Evolutionary conservation across 2,797 vertebrate genomes (phyloP).

Genomic region (Sebastes alutus): DNA sequence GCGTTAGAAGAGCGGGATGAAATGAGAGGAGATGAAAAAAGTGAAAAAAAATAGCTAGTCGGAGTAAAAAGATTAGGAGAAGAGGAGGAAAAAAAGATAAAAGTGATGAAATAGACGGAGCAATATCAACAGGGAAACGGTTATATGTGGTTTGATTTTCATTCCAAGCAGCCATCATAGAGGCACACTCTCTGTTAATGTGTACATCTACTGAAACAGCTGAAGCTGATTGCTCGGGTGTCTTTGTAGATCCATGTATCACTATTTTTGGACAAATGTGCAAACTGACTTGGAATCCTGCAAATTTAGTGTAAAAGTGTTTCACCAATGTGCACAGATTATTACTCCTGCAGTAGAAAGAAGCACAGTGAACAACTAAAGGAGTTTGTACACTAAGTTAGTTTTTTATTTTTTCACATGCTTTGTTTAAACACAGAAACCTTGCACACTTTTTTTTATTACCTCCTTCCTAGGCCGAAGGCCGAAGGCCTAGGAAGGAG

Average conservation of each 20-base stretch:
- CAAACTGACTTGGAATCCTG: neutral
- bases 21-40: conserved; percentile 6
- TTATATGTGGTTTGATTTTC: neutral
- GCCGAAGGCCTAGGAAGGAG: too few species aligned
- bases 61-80: neutral
- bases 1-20: neutral
- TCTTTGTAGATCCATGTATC: neutral
- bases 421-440: neutral
- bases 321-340: neutral
- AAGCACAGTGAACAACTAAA: neutral
- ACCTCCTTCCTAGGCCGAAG: too few species aligned
- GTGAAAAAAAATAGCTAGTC: neutral
- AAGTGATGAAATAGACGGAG: neutral
- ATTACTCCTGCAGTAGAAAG: neutral
- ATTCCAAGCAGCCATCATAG: neutral
- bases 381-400: neutral
- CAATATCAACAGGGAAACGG: neutral
- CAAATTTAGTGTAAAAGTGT: neutral
- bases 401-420: neutral
- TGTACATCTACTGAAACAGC: neutral
- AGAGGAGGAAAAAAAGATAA: neutral
- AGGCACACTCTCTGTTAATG: neutral
- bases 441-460: neutral
- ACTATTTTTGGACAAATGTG: neutral
- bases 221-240: neutral